Evolutionary conservation across 2,888 invertebrate genomes (phyloP).

Genomic region (Horisme vitalbata): DNA sequence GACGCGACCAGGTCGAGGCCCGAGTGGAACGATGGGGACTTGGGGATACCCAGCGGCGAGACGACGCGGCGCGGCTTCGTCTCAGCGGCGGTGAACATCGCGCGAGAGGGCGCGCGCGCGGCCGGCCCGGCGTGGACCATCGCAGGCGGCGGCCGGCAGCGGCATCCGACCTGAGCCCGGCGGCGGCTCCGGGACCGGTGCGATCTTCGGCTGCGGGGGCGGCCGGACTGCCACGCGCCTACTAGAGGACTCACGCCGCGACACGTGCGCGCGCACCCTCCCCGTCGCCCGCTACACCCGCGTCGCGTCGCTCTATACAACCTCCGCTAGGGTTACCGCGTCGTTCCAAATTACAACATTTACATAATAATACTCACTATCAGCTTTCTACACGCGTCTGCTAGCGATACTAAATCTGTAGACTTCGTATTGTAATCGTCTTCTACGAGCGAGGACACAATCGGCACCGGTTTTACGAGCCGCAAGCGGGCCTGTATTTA

Average conservation of each 20-base stretch:
- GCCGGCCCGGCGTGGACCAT: slow-evolving; percentile 83
- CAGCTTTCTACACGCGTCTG: slow-evolving; percentile 23
- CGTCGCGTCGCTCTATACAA: slow-evolving; percentile 56
- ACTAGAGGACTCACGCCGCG: slow-evolving; percentile 37
- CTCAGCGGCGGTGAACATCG: slow-evolving; percentile 80
- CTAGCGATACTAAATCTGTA: slow-evolving; percentile 13
- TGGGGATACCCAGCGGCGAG: slow-evolving; percentile 89
- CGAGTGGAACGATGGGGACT: slow-evolving; percentile 94
- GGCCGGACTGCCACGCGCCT: slow-evolving; percentile 68
- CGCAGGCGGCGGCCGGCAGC: slow-evolving; percentile 81
- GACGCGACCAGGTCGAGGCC: slow-evolving; percentile 91
- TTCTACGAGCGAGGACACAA: slow-evolving; percentile 8
- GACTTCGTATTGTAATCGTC: slow-evolving; percentile 22
- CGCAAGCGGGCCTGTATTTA: slow-evolving; percentile 4
- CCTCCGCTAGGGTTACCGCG: slow-evolving; percentile 61
- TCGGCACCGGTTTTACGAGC: slow-evolving; percentile 16
- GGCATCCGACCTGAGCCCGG: slow-evolving; percentile 79
- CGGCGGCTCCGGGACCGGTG: slow-evolving; percentile 76
- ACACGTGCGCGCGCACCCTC: slow-evolving; percentile 47
- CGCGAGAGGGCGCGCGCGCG: slow-evolving; percentile 80
- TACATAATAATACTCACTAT: slow-evolving; percentile 36
- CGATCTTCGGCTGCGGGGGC: slow-evolving; percentile 77
- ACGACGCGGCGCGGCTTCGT: slow-evolving; percentile 78
- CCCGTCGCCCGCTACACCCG: slow-evolving; percentile 35
- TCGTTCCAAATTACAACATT: slow-evolving; percentile 39